These are phyloP conservation scores for Amphiprion clarkii DNA, from an alignment of 2,797 vertebrate species.

Conservation along the genomic window DNA sequence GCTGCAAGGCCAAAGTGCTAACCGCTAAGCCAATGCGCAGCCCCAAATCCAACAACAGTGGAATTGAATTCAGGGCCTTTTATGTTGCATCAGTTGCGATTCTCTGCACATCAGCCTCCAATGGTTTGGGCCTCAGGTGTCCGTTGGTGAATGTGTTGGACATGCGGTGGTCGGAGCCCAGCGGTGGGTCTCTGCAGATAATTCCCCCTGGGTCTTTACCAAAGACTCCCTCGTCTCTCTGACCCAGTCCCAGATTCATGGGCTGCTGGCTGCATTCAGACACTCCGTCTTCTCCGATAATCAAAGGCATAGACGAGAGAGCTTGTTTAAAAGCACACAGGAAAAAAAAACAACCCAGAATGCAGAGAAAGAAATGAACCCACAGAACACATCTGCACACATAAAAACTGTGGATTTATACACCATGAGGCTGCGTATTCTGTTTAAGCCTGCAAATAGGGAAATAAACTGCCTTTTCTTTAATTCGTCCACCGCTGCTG, in stretches of 20 bases:
- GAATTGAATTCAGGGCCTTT: neutral
- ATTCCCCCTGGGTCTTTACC: slow-evolving; percentile 46
- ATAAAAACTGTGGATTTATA: neutral
- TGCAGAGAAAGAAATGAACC: too few relatives aligned
- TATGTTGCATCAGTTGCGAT: slow-evolving; percentile 39
- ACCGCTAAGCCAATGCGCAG: too few relatives aligned
- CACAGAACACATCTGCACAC: neutral
- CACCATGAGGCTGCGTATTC: neutral
- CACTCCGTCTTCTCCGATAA: slow-evolving; percentile 72
- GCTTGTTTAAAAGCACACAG: slow-evolving; percentile 31
- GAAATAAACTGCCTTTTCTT: neutral
- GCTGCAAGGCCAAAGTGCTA: too few relatives aligned
- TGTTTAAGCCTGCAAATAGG: slow-evolving; percentile 8
- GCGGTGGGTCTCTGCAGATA: slow-evolving; percentile 64
- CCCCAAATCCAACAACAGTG: too few relatives aligned
- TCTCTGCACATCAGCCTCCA: slow-evolving; percentile 39
- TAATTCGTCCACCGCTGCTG: neutral
- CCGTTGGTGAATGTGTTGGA: slow-evolving; percentile 26
- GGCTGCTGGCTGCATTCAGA: slow-evolving; percentile 68
- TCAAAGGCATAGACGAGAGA: slow-evolving; percentile 63
- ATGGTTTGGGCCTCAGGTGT: slow-evolving; percentile 47
- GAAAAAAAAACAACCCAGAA: neutral
- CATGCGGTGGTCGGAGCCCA: slow-evolving; percentile 41
- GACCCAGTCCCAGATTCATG: slow-evolving; percentile 77
- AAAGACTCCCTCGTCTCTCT: slow-evolving; percentile 64